Evolutionary conservation across 2,888 invertebrate species (phyloP), one percentile per base, ranked within the genome.

Genomic region (Archaeoteleia sp.): DNA sequence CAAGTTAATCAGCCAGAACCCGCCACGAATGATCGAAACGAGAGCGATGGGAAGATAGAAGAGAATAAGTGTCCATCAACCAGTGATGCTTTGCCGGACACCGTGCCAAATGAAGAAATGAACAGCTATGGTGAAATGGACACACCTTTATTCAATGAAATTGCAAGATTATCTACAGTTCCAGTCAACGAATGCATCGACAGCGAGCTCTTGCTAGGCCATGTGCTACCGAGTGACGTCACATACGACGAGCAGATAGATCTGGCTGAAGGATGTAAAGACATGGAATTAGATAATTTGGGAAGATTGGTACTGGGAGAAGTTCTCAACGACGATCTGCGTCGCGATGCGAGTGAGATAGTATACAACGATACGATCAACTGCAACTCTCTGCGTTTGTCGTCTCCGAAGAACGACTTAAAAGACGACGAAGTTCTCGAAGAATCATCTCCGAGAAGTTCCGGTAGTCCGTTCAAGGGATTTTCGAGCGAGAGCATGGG

Each of bases 391-490:
- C 42, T 69, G 7, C 49, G 69, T 1, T 20, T 69, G 6, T 61
- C 65, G 0, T 65, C 69, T 1, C 69, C 65, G 1, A 69, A 69
- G 14, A 65, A 51, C 32, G 63, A 69, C 8, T 40, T 69, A 1
- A 69, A 69, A 10, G 68, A 69, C 12, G 68, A 69, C 13, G 68
- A 65, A 32, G 65, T 49, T 0, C 27, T 69, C 1, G 58, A 45
- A 1, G 55, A 8, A 1, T 58, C 55, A 0, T 62, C 73, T 6
- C 69, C 66, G 5, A 13, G 51, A 14, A 67, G 74, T 40, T 25
- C 57, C 0, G 70, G 55, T 0, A 77, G 74, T 35, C 76, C 78
- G 0, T 75, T 78, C 10, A 78, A 77, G 54, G 78, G 78, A 3
- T 78, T 78, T 34, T 54, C 68, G 1, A 8, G 58, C 0, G 68